phyloP scores from a whole-genome alignment of 2,888 invertebrate species.

The Andrena trimmerana region DNA sequence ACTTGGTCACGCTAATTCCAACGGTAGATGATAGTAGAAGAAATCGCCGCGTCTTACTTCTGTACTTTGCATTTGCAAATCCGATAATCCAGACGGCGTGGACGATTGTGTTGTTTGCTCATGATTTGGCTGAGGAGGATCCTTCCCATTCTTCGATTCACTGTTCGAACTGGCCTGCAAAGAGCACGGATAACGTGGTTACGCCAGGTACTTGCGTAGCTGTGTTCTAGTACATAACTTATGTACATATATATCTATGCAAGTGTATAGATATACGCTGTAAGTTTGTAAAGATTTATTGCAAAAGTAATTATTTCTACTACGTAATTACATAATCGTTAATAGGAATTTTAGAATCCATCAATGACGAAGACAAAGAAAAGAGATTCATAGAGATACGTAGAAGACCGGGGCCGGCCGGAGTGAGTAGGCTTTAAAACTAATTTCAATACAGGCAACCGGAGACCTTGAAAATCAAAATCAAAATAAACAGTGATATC shows the following conservation, averaged over 20 bases:
- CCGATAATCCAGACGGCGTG: slow-evolving; percentile 78
- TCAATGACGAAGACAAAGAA: neutral
- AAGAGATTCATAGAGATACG: neutral
- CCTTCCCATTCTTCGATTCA: slow-evolving; percentile 77
- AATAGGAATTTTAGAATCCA: slow-evolving; percentile 7
- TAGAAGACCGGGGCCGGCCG: too few relatives aligned
- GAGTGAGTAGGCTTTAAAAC: neutral
- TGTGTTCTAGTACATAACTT: neutral
- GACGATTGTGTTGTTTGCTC: slow-evolving; percentile 73
- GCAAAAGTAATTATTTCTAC: neutral
- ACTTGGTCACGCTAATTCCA: too few relatives aligned
- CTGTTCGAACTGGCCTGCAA: slow-evolving; percentile 73
- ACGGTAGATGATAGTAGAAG: neutral
- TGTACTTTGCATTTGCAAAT: slow-evolving; percentile 81
- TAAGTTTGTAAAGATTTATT: neutral
- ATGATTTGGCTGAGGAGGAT: slow-evolving; percentile 70
- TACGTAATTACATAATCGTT: slow-evolving; percentile 14
- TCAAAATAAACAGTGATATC: slow-evolving; percentile 47
- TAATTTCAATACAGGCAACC: neutral
- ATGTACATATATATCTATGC: too few relatives aligned
- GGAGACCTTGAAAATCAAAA: slow-evolving; percentile 35
- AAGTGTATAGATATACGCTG: too few relatives aligned
- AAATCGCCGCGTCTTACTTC: slow-evolving; percentile 75
- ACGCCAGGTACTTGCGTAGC: neutral
- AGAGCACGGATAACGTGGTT: neutral